Evolutionary conservation across 2,113 vertebrate genomes (phyloP).

Genomic region (Strix aluco): DNA sequence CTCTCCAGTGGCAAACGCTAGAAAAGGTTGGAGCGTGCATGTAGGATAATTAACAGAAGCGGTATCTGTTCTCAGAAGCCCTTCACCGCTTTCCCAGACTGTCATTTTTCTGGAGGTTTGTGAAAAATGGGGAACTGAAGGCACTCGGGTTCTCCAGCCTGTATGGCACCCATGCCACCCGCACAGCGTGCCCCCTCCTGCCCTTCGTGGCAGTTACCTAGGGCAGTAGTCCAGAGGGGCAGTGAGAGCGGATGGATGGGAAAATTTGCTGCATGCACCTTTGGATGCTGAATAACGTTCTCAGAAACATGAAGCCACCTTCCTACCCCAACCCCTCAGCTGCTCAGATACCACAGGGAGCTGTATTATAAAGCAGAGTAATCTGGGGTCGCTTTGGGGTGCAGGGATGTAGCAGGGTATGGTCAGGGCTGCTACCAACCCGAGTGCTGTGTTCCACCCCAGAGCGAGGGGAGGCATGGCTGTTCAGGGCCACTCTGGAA

Average conservation of each 20-base stretch:
- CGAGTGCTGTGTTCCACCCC: not conserved
- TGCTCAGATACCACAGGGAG: not conserved
- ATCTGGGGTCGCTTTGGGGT: not conserved
- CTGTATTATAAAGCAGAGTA: not conserved
- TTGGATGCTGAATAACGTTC: not conserved
- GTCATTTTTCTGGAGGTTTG: not conserved
- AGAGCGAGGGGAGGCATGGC: not conserved
- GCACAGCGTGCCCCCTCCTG: not conserved
- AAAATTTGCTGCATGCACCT: not conserved
- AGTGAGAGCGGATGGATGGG: not conserved
- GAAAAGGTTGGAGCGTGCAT: not conserved
- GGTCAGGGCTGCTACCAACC: not conserved
- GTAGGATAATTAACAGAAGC: not conserved
- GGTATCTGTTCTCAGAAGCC: not conserved
- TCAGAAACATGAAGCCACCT: not conserved
- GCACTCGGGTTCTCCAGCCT: not conserved
- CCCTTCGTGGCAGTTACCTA: fast-evolving
- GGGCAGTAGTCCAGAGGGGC: not conserved
- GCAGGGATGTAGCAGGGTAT: not conserved
- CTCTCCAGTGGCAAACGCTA: constrained; percentile 34
- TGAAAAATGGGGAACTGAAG: not conserved
- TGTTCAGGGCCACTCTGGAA: not conserved
- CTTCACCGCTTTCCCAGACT: not conserved
- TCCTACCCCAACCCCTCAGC: not conserved
- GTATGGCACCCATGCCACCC: fast-evolving